These are phyloP conservation scores for Nannobrachium achirus DNA, from an alignment of 2,113 vertebrate species.

Conservation along the genomic window DNA sequence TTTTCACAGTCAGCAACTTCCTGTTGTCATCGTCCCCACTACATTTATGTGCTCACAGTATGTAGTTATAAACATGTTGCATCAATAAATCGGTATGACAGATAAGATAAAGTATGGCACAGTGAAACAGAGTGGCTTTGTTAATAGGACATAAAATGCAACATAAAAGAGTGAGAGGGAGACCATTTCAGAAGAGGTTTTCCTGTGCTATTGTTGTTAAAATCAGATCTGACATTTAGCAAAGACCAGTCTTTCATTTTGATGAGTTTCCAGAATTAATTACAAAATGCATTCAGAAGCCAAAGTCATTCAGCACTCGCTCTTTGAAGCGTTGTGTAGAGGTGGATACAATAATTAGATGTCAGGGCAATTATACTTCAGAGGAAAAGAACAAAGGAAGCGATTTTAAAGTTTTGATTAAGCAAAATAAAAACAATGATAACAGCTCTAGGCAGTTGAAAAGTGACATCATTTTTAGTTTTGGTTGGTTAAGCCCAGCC, in stretches of 20 bases:
- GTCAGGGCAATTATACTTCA: constrained; percentile 31
- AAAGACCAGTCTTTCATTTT: neutral
- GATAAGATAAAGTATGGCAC: neutral
- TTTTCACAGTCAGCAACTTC: neutral
- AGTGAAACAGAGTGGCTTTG: neutral
- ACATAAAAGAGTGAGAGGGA: neutral
- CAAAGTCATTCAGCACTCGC: neutral
- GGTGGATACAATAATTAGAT: constrained; percentile 33
- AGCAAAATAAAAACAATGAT: neutral
- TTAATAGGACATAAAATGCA: neutral
- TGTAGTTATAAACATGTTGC: neutral
- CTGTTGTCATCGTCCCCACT: neutral
- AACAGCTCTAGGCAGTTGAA: constrained; percentile 14
- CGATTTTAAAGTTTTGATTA: constrained; percentile 12
- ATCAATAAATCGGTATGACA: neutral
- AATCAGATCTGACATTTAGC: neutral
- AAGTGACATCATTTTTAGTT: constrained; percentile 25
- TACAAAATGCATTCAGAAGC: neutral
- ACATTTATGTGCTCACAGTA: neutral
- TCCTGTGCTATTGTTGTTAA: neutral
- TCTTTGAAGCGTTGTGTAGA: neutral
- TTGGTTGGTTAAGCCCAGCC: neutral
- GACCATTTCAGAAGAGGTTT: neutral
- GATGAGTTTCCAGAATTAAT: neutral
- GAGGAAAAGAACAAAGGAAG: constrained; percentile 10